These are phyloP conservation scores for Tapirus terrestris DNA, from an alignment of 2,113 vertebrate species.

Conservation along the genomic window DNA sequence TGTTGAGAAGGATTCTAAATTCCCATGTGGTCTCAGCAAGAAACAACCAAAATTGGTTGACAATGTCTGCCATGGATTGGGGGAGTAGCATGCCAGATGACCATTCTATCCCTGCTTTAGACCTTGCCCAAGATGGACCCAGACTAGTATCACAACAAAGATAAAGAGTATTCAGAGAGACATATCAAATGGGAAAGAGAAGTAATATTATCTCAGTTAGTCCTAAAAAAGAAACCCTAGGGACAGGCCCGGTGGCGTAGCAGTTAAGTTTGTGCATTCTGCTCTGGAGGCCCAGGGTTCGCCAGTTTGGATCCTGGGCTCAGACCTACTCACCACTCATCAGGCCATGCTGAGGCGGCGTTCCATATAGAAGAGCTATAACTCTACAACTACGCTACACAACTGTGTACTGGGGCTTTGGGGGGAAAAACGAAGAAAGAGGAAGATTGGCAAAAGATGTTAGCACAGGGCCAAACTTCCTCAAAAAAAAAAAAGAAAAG, in stretches of 20 bases:
- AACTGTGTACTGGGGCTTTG: no score
- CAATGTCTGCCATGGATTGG: background rate
- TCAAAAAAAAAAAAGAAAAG: background rate
- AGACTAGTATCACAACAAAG: slow-evolving; percentile 3
- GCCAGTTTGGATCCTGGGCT: no score
- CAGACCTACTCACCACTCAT: no score
- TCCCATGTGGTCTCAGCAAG: slow-evolving; percentile 23
- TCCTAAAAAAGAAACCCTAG: slow-evolving; percentile 4
- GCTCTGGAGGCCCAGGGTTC: no score
- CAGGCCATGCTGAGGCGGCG: no score
- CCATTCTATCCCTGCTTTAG: background rate
- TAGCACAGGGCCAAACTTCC: no score
- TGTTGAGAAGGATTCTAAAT: slow-evolving; percentile 59
- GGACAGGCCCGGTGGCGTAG: no score
- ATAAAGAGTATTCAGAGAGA: background rate
- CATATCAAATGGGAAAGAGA: background rate
- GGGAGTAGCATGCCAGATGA: background rate
- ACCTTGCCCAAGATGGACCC: background rate
- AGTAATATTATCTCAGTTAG: background rate
- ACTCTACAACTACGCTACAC: no score
- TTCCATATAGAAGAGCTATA: no score
- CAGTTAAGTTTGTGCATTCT: no score
- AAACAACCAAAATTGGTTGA: slow-evolving; percentile 44
- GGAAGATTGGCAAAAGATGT: no score
- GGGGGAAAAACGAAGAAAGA: no score